Evolutionary conservation across 2,797 vertebrate species (phyloP).

Genomic region (Phataginus tricuspis): DNA sequence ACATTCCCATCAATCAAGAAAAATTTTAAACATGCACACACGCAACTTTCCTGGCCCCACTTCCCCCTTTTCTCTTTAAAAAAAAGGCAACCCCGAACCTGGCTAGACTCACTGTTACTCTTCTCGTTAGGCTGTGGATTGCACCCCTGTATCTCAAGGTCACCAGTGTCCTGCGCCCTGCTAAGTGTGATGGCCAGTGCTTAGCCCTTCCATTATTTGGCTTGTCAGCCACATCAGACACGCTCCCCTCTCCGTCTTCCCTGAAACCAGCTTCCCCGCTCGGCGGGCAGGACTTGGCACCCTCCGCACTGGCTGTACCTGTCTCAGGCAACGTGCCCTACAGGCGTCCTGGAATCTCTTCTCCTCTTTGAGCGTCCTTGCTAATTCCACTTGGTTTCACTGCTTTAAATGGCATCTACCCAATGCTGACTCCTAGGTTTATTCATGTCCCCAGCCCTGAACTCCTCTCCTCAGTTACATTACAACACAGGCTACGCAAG

Average conservation of each 20-base stretch:
- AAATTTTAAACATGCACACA: background rate
- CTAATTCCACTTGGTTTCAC: background rate
- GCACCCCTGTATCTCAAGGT: background rate
- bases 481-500: background rate
- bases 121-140: background rate
- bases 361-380: background rate
- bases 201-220: background rate
- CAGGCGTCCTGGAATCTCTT: background rate
- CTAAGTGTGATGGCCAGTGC: background rate
- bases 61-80: background rate
- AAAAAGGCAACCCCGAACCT: background rate
- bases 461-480: background rate
- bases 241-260: background rate
- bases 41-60: background rate
- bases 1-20: background rate
- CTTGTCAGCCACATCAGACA: background rate
- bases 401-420: background rate
- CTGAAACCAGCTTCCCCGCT: background rate
- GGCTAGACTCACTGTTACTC: background rate
- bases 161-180: background rate
- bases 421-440: background rate
- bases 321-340: background rate
- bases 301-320: background rate
- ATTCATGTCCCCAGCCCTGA: background rate
- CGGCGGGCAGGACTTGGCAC: background rate